Percentiles rank a stretch among this genome's conserved stretches.
These are phyloP conservation scores for Corbicula japonica DNA, from an alignment of 2,888 invertebrate species.

Conservation along the genomic window DNA sequence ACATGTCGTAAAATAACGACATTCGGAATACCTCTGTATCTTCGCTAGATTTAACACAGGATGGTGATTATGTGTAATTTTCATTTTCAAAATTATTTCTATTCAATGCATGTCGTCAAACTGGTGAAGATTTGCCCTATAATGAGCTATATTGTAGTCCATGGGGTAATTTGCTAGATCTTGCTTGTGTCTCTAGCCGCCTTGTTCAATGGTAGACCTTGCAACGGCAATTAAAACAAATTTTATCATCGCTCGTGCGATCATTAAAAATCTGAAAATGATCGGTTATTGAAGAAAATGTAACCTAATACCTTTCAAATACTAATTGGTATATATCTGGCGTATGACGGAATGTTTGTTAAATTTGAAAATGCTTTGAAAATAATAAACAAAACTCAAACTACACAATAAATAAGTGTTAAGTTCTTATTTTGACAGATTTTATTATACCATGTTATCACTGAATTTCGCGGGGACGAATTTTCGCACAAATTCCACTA, in stretches of 20 bases:
- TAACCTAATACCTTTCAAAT: conserved; percentile 23
- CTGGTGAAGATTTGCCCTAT: conserved; percentile 59
- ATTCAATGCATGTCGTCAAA: conserved; percentile 60
- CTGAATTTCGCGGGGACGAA: too few species aligned
- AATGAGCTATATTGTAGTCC: conserved; percentile 45
- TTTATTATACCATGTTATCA: too few species aligned
- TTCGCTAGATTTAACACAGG: conserved; percentile 45
- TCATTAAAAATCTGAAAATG: conserved; percentile 39
- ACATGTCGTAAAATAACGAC: conserved; percentile 35
- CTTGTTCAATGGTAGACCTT: conserved; percentile 47
- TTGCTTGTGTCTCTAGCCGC: conserved; percentile 28
- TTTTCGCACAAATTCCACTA: too few species aligned
- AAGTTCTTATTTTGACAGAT: too few species aligned
- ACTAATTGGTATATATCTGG: too few species aligned
- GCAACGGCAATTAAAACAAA: conserved; percentile 50
- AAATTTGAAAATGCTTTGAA: too few species aligned
- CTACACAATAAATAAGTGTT: too few species aligned
- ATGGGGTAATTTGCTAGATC: conserved; percentile 43
- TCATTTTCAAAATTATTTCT: conserved; percentile 68
- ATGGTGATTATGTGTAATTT: conserved; percentile 66
- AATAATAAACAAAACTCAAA: too few species aligned
- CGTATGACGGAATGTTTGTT: too few species aligned
- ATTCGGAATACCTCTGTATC: conserved; percentile 36
- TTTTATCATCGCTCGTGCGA: conserved; percentile 58
- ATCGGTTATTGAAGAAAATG: conserved; percentile 41